phyloP scores from a whole-genome alignment of 2,888 invertebrate species.

The Deilephila porcellus region DNA sequence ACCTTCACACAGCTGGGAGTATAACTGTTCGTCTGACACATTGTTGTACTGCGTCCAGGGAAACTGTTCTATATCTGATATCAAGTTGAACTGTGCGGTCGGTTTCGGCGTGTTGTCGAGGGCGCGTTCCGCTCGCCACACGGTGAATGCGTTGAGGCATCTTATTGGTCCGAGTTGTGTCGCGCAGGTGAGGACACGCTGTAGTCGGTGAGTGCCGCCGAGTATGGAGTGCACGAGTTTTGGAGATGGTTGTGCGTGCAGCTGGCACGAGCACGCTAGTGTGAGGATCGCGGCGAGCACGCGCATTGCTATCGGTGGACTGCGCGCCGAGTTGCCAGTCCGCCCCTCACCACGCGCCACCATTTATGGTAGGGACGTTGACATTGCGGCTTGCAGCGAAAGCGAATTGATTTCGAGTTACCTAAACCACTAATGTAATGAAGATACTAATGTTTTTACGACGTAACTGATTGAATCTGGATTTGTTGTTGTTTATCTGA shows the following conservation, averaged over 20 bases:
- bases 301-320: slow-evolving; percentile 76
- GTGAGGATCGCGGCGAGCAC: slow-evolving; percentile 71
- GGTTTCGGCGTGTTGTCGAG: slow-evolving; percentile 44
- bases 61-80: slow-evolving; percentile 65
- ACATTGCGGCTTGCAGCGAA: slow-evolving; percentile 49
- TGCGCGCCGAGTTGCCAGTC: slow-evolving; percentile 56
- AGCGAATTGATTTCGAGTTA: slow-evolving; percentile 40
- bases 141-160: slow-evolving; percentile 84
- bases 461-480: background rate
- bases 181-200: slow-evolving; percentile 58
- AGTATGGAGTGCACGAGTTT: slow-evolving; percentile 49
- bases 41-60: slow-evolving; percentile 74
- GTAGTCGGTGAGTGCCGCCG: slow-evolving; percentile 45
- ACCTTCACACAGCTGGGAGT: slow-evolving; percentile 75
- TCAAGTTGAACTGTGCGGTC: slow-evolving; percentile 48
- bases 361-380: slow-evolving; percentile 59
- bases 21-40: slow-evolving; percentile 76
- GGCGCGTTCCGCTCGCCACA: slow-evolving; percentile 79
- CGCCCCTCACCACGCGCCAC: slow-evolving; percentile 50
- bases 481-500: background rate
- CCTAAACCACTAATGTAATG: slow-evolving; percentile 1
- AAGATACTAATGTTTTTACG: background rate
- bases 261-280: slow-evolving; percentile 61
- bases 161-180: slow-evolving; percentile 73
- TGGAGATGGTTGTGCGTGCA: slow-evolving; percentile 55